These are phyloP conservation scores for Pica pica DNA, from an alignment of 2,113 vertebrate species.

Conservation along the genomic window DNA sequence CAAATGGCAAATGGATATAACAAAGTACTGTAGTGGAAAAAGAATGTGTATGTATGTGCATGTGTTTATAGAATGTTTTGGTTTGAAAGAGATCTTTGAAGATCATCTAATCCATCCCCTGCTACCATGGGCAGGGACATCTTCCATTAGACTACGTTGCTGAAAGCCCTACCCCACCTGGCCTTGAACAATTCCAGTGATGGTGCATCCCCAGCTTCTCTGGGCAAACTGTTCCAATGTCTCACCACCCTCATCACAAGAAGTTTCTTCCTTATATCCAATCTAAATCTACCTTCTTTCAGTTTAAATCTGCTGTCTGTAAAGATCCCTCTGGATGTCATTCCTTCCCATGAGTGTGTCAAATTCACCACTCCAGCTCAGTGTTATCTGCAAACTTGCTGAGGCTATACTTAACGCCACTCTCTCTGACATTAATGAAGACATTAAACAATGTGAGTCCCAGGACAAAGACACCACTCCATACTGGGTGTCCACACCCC, in stretches of 20 bases:
- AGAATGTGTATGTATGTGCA: neutral
- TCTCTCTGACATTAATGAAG: neutral
- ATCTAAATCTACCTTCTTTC: neutral
- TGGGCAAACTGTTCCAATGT: neutral
- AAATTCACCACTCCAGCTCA: neutral
- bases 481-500: neutral
- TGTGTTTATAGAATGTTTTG: neutral
- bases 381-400: neutral
- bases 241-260: neutral
- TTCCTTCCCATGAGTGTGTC: neutral
- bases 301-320: neutral
- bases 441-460: neutral
- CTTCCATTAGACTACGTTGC: neutral
- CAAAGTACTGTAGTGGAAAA: neutral
- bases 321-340: neutral
- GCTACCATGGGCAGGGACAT: neutral
- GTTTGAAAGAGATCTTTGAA: neutral
- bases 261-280: neutral
- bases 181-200: neutral
- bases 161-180: neutral
- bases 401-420: neutral
- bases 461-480: neutral
- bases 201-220: neutral
- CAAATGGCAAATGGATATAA: neutral
- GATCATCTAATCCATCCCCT: neutral